Evolutionary conservation across 2,797 vertebrate species (phyloP).

Genomic region (Steatocranus sp.): DNA sequence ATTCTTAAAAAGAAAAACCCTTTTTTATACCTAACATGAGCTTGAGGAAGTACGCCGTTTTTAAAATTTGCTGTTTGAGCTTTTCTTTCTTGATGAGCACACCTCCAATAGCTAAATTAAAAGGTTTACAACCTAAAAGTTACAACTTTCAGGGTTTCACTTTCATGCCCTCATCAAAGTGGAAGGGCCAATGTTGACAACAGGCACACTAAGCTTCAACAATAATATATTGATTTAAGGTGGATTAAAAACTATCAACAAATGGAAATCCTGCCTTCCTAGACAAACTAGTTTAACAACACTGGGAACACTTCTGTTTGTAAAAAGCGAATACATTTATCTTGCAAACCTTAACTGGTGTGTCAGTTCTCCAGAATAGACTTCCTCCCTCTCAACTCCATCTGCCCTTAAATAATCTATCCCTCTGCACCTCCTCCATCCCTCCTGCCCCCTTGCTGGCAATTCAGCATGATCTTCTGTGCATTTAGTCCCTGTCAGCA

Average conservation of each 20-base stretch:
- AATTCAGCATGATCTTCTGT: constrained; percentile 53
- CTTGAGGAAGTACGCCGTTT: background rate
- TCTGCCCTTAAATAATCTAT: constrained; percentile 24
- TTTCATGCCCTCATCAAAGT: background rate
- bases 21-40: background rate
- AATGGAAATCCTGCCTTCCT: background rate
- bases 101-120: background rate
- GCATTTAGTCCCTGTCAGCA: constrained; percentile 50
- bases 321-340: background rate
- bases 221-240: background rate
- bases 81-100: background rate
- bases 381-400: constrained; percentile 10
- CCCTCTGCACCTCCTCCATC: background rate
- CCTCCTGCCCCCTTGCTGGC: constrained; percentile 9
- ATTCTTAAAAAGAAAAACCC: background rate
- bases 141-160: background rate
- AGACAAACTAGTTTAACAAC: background rate
- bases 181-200: background rate
- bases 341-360: background rate
- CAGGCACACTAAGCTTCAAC: background rate
- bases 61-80: background rate
- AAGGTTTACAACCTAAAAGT: background rate
- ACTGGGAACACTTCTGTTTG: background rate
- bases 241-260: background rate
- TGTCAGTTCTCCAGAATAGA: constrained; percentile 15